phyloP scores from a whole-genome alignment of 1,140 invertebrate genomes.

The Matsumurasca onukii region DNA sequence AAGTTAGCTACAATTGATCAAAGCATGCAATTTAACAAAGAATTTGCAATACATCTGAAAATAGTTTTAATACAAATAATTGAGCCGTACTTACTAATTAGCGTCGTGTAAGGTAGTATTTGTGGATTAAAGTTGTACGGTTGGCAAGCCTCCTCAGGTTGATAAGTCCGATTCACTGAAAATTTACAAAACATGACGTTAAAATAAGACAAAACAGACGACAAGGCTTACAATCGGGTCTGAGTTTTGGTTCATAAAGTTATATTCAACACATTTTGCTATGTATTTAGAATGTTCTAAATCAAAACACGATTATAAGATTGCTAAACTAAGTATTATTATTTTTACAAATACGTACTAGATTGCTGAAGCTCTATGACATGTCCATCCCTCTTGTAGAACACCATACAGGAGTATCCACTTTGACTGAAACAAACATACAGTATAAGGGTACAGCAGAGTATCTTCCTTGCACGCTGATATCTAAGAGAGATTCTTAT shows the following conservation, averaged over 20 bases:
- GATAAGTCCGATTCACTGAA: conserved; percentile 39
- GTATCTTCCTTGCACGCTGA: conserved; percentile 12
- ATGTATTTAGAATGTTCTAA: too few relatives aligned
- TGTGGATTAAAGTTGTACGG: conserved; percentile 46
- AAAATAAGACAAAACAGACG: too few relatives aligned
- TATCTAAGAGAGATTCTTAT: conserved; percentile 4
- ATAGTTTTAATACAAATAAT: background rate
- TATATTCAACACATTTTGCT: too few relatives aligned
- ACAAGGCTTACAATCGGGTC: too few relatives aligned
- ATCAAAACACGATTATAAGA: too few relatives aligned
- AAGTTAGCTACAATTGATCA: too few relatives aligned
- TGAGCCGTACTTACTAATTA: conserved; percentile 49
- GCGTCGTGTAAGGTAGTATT: conserved; percentile 47
- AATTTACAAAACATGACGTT: too few relatives aligned
- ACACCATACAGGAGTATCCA: conserved; percentile 61
- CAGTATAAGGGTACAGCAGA: too few relatives aligned
- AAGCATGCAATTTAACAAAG: background rate
- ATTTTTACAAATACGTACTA: conserved; percentile 38
- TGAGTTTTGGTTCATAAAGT: too few relatives aligned
- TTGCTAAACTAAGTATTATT: too few relatives aligned
- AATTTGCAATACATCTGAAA: background rate
- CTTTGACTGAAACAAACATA: conserved; percentile 54
- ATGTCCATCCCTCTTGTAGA: conserved; percentile 57
- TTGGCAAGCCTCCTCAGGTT: conserved; percentile 53
- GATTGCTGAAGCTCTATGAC: conserved; percentile 63